Evolutionary conservation across 2,113 vertebrate species (phyloP), one percentile per base, ranked within the genome.

Genomic region (Xenopus tropicalis): DNA sequence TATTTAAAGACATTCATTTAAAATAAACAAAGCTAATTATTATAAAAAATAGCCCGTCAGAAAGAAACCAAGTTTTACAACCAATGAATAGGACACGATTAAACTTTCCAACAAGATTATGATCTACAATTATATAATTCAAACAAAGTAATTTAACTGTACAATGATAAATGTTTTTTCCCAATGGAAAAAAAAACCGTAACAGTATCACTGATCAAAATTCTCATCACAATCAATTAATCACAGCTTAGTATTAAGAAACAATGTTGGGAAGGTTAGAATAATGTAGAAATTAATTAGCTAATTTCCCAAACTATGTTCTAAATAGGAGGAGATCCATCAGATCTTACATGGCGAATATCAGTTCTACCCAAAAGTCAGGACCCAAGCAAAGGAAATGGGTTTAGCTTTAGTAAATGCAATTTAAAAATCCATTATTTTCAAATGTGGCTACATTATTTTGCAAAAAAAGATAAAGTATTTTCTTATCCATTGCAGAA

Each of bases 221-320:
- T 88, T 87, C 83, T 59, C 79, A 84, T 87, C 81, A 79, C 81
- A 83, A 44, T 82, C 81, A 83, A 87, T 89, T 90, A 91, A 88
- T 88, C 86, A 83, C 74, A 61, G 65, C 20, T 46, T 85, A 81
- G 82, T 87, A 86, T 88, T 87, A 86, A 86, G 80, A 84, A 84
- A 87, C 79, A 80, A 79, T 79, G 75, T 83, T 86, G 82, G 83
- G 83, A 79, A 87, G 76, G 84, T 78, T 70, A 20, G 82, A 85
- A 83, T 83, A 85, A 87, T 86, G 84, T 84, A 85, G 85, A 87
- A 88, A 84, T 90, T 89, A 90, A 88, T 89, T 85, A 89, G 80
- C 79, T 68, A 82, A 83, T 84, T 86, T 72, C 64, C 83, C 59
- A 74, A 83, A 84, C 80, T 77, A 80, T 63, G 74, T 84, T 84